Evolutionary conservation across 92 coral and sea anemone species (phyloP).

Genomic region (Pocillopora meandrina): DNA sequence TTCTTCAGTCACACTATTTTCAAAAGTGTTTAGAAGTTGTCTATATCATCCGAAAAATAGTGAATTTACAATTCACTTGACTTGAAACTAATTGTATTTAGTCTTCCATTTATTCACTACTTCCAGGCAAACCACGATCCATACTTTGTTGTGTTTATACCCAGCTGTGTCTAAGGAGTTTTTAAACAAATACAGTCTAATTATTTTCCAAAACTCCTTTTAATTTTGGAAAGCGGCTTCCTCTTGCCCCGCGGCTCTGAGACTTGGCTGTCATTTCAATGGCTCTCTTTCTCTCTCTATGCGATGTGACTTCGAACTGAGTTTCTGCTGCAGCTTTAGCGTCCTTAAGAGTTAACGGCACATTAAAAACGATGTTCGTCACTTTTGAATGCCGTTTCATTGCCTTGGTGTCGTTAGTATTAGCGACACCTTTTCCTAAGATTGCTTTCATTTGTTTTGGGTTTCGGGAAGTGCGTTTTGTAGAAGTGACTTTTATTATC

Average conservation of each 20-base stretch:
- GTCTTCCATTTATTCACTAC: too few species aligned
- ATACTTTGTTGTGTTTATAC: too few species aligned
- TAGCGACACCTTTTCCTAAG: too few species aligned
- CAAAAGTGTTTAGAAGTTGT: not conserved
- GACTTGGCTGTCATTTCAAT: not conserved
- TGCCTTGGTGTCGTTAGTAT: not conserved
- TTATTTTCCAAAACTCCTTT: not conserved
- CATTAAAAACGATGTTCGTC: constrained; percentile 57
- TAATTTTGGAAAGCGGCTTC: not conserved
- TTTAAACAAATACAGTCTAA: not conserved
- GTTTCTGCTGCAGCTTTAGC: not conserved
- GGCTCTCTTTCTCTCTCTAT: not conserved
- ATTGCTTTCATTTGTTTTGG: not conserved
- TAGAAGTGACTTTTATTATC: constrained; percentile 22
- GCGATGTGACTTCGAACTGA: not conserved
- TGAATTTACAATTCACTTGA: too few species aligned
- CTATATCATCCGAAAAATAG: too few species aligned
- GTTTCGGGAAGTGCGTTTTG: not conserved
- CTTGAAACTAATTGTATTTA: too few species aligned
- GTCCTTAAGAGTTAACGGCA: constrained; percentile 33
- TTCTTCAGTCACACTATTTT: not conserved
- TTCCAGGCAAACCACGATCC: too few species aligned
- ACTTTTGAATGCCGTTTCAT: constrained; percentile 52
- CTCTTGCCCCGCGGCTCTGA: not conserved
- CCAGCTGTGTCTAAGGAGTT: too few species aligned